These are phyloP conservation scores for Lindbergichthys nudifrons DNA, from an alignment of 2,797 vertebrate species.

Conservation along the genomic window DNA sequence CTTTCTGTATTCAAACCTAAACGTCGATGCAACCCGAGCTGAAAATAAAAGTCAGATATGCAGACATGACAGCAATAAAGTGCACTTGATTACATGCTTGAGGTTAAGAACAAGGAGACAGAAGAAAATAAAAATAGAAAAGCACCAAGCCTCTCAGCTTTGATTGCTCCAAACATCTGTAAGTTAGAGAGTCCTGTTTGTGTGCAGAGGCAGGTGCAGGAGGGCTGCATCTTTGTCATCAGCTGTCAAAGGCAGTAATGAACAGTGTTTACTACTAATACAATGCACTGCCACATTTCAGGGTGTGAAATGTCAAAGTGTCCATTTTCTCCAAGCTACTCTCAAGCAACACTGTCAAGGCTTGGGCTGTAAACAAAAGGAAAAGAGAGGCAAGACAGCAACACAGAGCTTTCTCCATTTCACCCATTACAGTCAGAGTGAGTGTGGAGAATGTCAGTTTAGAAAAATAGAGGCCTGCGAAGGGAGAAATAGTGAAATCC, in stretches of 20 bases:
- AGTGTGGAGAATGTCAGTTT: slow-evolving; percentile 60
- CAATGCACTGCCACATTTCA: slow-evolving; percentile 61
- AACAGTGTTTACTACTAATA: slow-evolving; percentile 75
- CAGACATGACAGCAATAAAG: slow-evolving; percentile 61
- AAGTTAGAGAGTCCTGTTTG: slow-evolving; percentile 48
- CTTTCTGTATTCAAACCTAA: slow-evolving; percentile 6
- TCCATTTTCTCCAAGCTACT: slow-evolving; percentile 63
- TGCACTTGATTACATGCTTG: slow-evolving; percentile 71
- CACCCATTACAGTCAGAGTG: slow-evolving; percentile 66
- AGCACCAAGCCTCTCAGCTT: slow-evolving; percentile 43
- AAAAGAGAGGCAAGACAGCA: slow-evolving; percentile 57
- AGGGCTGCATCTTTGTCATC: slow-evolving; percentile 64
- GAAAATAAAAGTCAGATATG: slow-evolving; percentile 46
- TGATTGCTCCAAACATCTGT: slow-evolving; percentile 37
- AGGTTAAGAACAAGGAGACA: slow-evolving; percentile 48
- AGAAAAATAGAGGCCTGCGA: slow-evolving; percentile 62
- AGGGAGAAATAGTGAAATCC: slow-evolving; percentile 61
- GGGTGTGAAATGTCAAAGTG: slow-evolving; percentile 76
- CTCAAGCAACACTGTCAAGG: slow-evolving; percentile 62
- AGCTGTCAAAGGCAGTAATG: slow-evolving; percentile 70
- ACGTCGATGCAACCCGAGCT: slow-evolving; percentile 27
- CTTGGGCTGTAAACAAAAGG: slow-evolving; percentile 60
- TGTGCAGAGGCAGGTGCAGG: slow-evolving; percentile 49
- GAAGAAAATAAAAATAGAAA: slow-evolving; percentile 38
- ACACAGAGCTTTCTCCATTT: slow-evolving; percentile 64